phyloP scores from a whole-genome alignment of 2,888 invertebrate genomes.

The Ferrisia virgata region DNA sequence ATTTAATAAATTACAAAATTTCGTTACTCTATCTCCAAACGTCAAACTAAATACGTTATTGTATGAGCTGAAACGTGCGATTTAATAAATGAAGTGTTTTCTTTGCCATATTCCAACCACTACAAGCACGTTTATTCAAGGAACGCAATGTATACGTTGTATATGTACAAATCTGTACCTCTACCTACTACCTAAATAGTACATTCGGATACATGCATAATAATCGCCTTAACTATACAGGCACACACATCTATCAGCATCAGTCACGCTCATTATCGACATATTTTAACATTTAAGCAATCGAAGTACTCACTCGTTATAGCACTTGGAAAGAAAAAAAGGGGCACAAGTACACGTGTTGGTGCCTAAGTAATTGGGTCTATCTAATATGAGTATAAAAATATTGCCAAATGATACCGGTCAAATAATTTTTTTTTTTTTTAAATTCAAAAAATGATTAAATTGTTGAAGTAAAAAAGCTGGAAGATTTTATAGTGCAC shows the following conservation, averaged over 20 bases:
- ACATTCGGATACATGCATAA: not conserved
- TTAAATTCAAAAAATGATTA: too few relatives aligned
- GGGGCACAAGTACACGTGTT: not conserved
- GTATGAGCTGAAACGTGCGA: not conserved
- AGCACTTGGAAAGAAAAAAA: not conserved
- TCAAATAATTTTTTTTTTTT: too few relatives aligned
- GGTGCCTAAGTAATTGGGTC: too few relatives aligned
- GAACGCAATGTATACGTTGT: not conserved
- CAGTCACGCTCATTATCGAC: not conserved
- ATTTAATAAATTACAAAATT: not conserved
- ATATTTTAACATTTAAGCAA: not conserved
- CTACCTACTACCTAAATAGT: not conserved
- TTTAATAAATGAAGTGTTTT: not conserved
- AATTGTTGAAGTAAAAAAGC: too few relatives aligned
- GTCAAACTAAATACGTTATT: not conserved
- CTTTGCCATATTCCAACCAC: not conserved
- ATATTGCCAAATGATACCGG: too few relatives aligned
- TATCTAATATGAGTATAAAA: too few relatives aligned
- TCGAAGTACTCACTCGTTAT: not conserved
- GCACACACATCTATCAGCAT: not conserved
- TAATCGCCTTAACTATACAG: not conserved
- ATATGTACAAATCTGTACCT: too few relatives aligned
- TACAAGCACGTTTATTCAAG: not conserved
- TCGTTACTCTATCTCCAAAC: not conserved
- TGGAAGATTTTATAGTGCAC: too few relatives aligned